Conservation (phyloP, 2,888 invertebrate genomes). For the Xestia c-nigrum region DNA sequence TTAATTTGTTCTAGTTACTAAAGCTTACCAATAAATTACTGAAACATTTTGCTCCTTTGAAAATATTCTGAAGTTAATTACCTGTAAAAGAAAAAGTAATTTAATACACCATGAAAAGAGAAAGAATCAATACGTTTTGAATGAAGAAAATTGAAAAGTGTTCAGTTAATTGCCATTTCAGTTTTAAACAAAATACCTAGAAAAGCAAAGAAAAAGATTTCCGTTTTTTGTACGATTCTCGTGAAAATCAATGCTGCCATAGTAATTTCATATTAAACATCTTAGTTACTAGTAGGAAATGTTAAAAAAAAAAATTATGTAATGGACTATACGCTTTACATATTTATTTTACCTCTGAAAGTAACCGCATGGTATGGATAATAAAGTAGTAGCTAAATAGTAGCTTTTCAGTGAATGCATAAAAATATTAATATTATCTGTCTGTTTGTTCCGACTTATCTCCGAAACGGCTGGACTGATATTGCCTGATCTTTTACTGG, state of each 20-base stretch:
- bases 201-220: neutral
- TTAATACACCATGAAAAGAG: neutral
- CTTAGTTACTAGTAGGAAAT: neutral
- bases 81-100: slow-evolving; percentile 30
- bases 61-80: slow-evolving; percentile 9
- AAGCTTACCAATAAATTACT: slow-evolving; percentile 21
- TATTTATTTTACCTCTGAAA: neutral
- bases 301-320: neutral
- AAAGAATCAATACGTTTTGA: neutral
- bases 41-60: neutral
- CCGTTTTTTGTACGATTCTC: no score
- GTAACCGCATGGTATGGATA: neutral
- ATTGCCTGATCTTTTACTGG: no score
- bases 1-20: neutral
- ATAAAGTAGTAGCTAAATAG: neutral
- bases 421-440: no score
- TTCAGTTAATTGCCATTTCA: neutral
- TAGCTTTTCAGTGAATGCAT: no score
- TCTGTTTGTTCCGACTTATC: no score
- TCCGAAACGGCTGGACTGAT: no score
- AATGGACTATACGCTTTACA: neutral
- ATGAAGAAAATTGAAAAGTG: neutral
- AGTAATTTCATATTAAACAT: neutral
- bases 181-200: neutral
- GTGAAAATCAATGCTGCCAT: neutral